These are phyloP conservation scores for Parelbella ahira DNA, from an alignment of 2,888 invertebrate species.

Conservation along the genomic window DNA sequence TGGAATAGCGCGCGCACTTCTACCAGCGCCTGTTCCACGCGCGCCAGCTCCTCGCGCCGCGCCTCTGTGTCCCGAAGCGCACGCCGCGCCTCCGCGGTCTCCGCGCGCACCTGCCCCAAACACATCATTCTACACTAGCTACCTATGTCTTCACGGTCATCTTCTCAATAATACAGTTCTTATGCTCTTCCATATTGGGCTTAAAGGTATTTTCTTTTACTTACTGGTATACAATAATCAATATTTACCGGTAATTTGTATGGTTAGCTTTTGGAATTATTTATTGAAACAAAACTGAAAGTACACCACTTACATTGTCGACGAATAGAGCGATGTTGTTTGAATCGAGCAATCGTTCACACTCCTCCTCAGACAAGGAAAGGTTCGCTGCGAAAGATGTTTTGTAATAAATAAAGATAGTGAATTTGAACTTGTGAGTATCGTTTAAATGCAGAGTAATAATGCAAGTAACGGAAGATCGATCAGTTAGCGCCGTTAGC, in stretches of 20 bases:
- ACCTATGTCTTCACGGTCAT: no score
- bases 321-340: slow-evolving; percentile 68
- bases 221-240: no score
- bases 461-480: slow-evolving; percentile 16
- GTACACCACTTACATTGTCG: slow-evolving; percentile 59
- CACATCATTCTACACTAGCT: no score
- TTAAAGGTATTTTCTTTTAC: no score
- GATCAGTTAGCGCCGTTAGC: background rate
- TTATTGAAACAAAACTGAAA: no score
- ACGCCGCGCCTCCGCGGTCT: slow-evolving; percentile 87
- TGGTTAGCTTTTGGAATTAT: no score
- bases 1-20: slow-evolving; percentile 91
- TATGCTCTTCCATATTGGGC: no score
- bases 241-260: no score
- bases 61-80: slow-evolving; percentile 90
- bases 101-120: slow-evolving; percentile 85
- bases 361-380: slow-evolving; percentile 68
- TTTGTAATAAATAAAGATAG: no score
- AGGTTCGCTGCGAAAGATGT: slow-evolving; percentile 54
- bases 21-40: slow-evolving; percentile 88
- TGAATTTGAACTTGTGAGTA: no score
- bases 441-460: no score
- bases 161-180: no score
- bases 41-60: slow-evolving; percentile 89
- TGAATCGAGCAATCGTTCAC: slow-evolving; percentile 63